Percentiles rank a stretch among this genome's conserved stretches.
Evolutionary conservation across 2,888 invertebrate species (phyloP).

Genomic region (Holacanthella duospinosa): DNA sequence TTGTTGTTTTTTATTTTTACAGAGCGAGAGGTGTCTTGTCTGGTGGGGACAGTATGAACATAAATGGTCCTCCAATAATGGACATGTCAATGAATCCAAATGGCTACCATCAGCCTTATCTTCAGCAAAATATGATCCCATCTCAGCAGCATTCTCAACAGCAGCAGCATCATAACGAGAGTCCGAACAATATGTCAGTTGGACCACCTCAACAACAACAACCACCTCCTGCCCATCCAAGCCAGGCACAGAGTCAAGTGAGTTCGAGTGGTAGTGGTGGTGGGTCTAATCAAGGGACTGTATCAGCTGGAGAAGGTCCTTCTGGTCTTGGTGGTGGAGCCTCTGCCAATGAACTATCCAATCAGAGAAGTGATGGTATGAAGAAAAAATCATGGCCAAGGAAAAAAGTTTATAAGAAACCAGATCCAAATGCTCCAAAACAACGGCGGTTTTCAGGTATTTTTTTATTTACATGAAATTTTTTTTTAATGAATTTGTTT

Average conservation of each 20-base stretch:
- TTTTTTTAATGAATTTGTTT: too few relatives aligned
- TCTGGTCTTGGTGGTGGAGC: slow-evolving; percentile 21
- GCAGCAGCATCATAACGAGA: slow-evolving; percentile 36
- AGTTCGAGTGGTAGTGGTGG: slow-evolving; percentile 25
- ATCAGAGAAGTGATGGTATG: background rate
- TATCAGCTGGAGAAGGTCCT: slow-evolving; percentile 26
- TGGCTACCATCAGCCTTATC: slow-evolving; percentile 38
- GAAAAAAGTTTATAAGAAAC: slow-evolving; percentile 38
- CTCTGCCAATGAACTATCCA: background rate
- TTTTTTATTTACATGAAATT: too few relatives aligned
- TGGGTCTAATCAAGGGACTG: slow-evolving; percentile 36
- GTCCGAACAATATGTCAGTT: slow-evolving; percentile 33
- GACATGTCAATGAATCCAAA: slow-evolving; percentile 39
- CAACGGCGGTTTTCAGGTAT: slow-evolving; percentile 38
- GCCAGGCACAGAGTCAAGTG: slow-evolving; percentile 30
- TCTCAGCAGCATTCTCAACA: slow-evolving; percentile 36
- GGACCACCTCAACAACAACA: slow-evolving; percentile 33
- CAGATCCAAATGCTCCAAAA: slow-evolving; percentile 38
- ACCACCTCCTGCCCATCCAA: slow-evolving; percentile 32
- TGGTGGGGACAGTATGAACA: slow-evolving; percentile 36
- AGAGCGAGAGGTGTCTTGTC: slow-evolving; percentile 30
- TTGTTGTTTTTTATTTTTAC: background rate
- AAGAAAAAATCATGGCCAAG: slow-evolving; percentile 38
- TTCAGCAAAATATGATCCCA: slow-evolving; percentile 37
- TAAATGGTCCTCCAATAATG: slow-evolving; percentile 38